These are phyloP conservation scores for Formica aserva DNA, from an alignment of 2,888 invertebrate species.

Conservation along the genomic window DNA sequence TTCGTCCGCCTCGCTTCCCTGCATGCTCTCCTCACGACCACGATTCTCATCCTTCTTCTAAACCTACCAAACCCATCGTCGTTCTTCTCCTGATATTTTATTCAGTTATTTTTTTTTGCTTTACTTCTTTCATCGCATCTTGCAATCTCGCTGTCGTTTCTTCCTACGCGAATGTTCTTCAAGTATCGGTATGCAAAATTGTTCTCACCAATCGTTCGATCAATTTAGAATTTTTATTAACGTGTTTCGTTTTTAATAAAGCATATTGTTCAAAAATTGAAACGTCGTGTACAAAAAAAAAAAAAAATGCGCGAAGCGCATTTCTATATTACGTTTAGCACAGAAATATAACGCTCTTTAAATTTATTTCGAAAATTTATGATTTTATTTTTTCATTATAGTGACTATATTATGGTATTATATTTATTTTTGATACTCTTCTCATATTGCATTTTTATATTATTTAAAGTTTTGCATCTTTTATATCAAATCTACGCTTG, in stretches of 20 bases:
- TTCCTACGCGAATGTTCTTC: neutral
- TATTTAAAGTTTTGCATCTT: constrained; percentile 55
- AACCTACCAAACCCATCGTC: constrained; percentile 66
- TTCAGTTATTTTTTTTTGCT: constrained; percentile 77
- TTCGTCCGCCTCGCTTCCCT: constrained; percentile 79
- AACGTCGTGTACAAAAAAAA: constrained; percentile 1
- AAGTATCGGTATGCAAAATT: constrained; percentile 41
- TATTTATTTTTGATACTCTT: constrained; percentile 57
- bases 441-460: constrained; percentile 45
- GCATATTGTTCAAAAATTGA: neutral
- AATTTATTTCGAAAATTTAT: neutral
- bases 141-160: constrained; percentile 28
- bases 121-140: constrained; percentile 55
- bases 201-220: constrained; percentile 33
- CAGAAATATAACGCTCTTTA: neutral
- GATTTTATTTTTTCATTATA: neutral
- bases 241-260: constrained; percentile 1
- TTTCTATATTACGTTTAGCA: neutral
- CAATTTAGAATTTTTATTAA: constrained; percentile 35
- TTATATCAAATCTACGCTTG: constrained; percentile 60
- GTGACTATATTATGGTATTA: neutral
- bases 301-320: neutral
- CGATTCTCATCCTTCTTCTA: constrained; percentile 69
- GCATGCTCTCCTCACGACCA: constrained; percentile 68
- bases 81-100: constrained; percentile 80